These are phyloP conservation scores for Cassiopea andromeda DNA, from an alignment of 30 jellyfish, hydroid and myxozoan species.

Conservation along the genomic window DNA sequence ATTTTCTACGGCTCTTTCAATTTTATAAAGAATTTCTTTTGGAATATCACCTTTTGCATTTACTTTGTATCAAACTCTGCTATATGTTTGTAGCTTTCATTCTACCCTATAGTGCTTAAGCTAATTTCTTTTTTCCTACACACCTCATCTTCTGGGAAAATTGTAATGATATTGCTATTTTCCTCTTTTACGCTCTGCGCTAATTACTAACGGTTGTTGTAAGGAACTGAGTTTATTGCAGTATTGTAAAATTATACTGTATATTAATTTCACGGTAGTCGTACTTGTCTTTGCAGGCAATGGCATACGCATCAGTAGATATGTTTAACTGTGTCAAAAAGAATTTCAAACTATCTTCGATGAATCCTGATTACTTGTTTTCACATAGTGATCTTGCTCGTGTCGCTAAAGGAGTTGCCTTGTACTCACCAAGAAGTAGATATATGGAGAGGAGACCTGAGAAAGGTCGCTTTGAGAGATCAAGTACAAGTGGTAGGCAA, in stretches of 20 bases:
- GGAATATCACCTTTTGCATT: too few relatives aligned
- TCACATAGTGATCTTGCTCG: conserved; percentile 77
- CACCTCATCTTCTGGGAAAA: too few relatives aligned
- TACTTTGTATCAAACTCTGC: too few relatives aligned
- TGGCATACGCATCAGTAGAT: conserved; percentile 59
- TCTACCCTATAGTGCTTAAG: too few relatives aligned
- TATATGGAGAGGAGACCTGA: conserved; percentile 23
- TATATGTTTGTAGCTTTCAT: too few relatives aligned
- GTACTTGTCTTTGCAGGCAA: conserved; percentile 39
- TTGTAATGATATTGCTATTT: too few relatives aligned
- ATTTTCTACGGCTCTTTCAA: neutral
- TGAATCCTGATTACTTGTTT: conserved; percentile 61
- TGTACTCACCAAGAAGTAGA: conserved; percentile 67
- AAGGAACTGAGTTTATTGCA: neutral
- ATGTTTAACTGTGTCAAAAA: conserved; percentile 32
- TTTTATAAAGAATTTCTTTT: too few relatives aligned
- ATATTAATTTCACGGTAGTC: neutral
- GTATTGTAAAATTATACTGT: too few relatives aligned
- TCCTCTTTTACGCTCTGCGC: too few relatives aligned
- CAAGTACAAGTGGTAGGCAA: neutral
- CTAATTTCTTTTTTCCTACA: too few relatives aligned
- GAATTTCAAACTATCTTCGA: conserved; percentile 9
- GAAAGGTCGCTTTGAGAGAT: neutral
- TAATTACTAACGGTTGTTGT: too few relatives aligned
- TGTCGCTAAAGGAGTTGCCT: conserved; percentile 66